Conservation (phyloP, 2,113 vertebrate species). For the Zosterops borbonicus region DNA sequence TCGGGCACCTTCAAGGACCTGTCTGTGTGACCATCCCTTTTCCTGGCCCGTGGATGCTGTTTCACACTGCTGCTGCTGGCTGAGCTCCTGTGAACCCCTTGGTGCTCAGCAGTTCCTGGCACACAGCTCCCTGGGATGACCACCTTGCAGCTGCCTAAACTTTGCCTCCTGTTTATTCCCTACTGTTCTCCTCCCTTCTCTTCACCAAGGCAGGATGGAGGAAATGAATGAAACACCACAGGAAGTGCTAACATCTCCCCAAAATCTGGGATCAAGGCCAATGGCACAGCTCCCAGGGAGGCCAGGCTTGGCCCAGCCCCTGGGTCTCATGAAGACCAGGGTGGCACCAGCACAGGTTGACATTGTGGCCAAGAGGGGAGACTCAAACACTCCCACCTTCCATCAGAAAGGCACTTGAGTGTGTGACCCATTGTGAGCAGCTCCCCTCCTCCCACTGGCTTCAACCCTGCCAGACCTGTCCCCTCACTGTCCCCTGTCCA, state of each 20-base stretch:
- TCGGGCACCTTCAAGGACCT: background rate
- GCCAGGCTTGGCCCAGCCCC: background rate
- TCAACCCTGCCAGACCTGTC: background rate
- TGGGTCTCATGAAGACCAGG: background rate
- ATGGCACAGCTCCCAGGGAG: background rate
- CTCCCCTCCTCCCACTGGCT: background rate
- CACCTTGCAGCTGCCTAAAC: background rate
- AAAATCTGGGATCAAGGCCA: background rate
- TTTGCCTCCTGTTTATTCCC: background rate
- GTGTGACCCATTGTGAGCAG: background rate
- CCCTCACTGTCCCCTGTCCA: accelerated
- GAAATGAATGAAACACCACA: background rate
- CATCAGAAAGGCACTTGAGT: background rate
- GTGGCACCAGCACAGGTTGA: background rate
- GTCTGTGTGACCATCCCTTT: background rate
- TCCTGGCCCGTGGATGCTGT: background rate
- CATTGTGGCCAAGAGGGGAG: background rate
- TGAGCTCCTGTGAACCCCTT: background rate
- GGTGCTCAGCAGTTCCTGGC: background rate
- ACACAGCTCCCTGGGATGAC: background rate
- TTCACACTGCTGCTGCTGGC: background rate
- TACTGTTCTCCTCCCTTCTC: background rate
- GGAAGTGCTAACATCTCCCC: accelerated
- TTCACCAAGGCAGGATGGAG: background rate
- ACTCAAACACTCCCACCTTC: background rate